phyloP scores from a whole-genome alignment of 2,113 vertebrate genomes.

The Eublepharis macularius region DNA sequence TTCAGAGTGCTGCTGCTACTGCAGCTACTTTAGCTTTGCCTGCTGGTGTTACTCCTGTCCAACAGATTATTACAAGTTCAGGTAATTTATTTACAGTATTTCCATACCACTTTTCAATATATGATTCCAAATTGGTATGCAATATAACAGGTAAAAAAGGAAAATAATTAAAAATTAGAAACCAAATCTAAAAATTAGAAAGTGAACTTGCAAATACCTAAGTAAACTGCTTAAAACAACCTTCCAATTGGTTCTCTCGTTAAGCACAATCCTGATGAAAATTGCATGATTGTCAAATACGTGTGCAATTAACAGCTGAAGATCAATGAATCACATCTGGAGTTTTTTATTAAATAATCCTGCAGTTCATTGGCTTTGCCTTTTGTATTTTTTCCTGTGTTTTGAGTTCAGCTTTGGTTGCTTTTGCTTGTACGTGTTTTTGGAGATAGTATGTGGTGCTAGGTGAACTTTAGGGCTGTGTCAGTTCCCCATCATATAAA shows the following conservation, averaged over 20 bases:
- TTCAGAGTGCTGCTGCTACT: constrained; percentile 96
- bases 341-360: no score
- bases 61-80: constrained; percentile 93
- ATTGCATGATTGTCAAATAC: no score
- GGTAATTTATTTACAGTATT: constrained; percentile 71
- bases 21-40: constrained; percentile 93
- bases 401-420: no score
- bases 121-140: background rate
- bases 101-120: background rate
- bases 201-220: background rate
- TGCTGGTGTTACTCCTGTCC: constrained; percentile 91
- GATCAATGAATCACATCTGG: no score
- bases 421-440: no score
- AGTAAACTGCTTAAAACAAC: background rate
- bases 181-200: background rate
- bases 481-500: no score
- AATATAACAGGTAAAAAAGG: background rate
- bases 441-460: background rate
- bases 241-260: no score
- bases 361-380: no score
- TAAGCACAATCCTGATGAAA: no score
- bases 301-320: no score
- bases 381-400: no score
- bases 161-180: background rate
- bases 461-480: background rate